Percentiles rank a stretch among this genome's conserved stretches.
Evolutionary conservation across 2,113 vertebrate species (phyloP).

Genomic region (Parus major): DNA sequence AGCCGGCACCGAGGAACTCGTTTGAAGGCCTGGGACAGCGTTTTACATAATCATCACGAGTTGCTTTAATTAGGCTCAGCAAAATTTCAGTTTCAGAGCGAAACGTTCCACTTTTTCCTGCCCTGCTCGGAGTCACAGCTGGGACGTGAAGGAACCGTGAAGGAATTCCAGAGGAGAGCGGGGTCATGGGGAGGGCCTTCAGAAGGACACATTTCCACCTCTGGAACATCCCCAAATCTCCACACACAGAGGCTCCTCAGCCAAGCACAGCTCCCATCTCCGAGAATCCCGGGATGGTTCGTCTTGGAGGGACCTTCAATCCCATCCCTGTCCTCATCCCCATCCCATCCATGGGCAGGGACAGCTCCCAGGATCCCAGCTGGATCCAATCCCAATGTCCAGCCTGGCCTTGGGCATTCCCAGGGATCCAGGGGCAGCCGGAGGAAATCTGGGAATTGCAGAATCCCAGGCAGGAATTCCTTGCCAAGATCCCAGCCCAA

Average conservation of each 20-base stretch:
- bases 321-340: too few relatives aligned
- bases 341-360: background rate
- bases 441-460: background rate
- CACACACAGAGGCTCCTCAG: background rate
- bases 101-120: accelerated
- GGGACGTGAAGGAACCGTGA: background rate
- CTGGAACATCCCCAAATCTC: background rate
- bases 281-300: accelerated
- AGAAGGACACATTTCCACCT: background rate
- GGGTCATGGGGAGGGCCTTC: background rate
- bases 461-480: accelerated
- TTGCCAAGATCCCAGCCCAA: accelerated
- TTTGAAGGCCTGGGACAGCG: background rate
- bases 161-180: background rate
- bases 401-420: accelerated
- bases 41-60: background rate
- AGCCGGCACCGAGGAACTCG: background rate
- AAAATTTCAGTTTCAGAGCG: background rate
- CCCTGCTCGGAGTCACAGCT: background rate
- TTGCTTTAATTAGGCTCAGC: background rate
- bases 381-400: accelerated
- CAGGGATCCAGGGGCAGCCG: background rate
- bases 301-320: background rate
- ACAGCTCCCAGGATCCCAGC: background rate
- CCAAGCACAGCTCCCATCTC: background rate